Conservation (phyloP, 64 coral and sea anemone genomes). For the Anthopleura sola region DNA sequence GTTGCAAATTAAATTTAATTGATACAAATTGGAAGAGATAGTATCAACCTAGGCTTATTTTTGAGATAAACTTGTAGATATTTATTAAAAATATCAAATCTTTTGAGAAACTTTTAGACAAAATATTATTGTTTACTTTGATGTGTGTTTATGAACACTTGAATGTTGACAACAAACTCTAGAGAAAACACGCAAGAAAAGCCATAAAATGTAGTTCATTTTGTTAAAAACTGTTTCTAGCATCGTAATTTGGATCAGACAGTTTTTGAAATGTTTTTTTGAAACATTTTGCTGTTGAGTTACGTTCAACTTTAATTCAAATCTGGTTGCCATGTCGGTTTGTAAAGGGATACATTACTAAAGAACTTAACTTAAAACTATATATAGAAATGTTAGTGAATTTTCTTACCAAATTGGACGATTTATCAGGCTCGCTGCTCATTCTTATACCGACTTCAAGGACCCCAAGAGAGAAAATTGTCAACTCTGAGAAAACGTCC, state of each 20-base stretch:
- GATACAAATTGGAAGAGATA: neutral
- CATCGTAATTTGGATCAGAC: too few species aligned
- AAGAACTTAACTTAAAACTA: too few species aligned
- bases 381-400: too few species aligned
- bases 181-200: neutral
- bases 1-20: neutral
- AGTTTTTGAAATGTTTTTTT: too few species aligned
- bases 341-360: too few species aligned
- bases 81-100: neutral
- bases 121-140: neutral
- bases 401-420: too few species aligned
- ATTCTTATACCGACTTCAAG: neutral
- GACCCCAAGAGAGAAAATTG: too few species aligned
- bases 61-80: neutral
- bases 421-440: neutral
- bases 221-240: too few species aligned
- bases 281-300: too few species aligned
- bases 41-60: neutral
- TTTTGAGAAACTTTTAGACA: neutral
- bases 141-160: neutral
- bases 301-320: too few species aligned
- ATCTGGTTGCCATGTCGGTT: too few species aligned
- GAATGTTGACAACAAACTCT: neutral
- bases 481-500: too few species aligned
- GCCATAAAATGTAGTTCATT: neutral